Evolutionary conservation across 2,113 vertebrate genomes (phyloP), one percentile per base, ranked within the genome.

Genomic region (Lepus timidus): DNA sequence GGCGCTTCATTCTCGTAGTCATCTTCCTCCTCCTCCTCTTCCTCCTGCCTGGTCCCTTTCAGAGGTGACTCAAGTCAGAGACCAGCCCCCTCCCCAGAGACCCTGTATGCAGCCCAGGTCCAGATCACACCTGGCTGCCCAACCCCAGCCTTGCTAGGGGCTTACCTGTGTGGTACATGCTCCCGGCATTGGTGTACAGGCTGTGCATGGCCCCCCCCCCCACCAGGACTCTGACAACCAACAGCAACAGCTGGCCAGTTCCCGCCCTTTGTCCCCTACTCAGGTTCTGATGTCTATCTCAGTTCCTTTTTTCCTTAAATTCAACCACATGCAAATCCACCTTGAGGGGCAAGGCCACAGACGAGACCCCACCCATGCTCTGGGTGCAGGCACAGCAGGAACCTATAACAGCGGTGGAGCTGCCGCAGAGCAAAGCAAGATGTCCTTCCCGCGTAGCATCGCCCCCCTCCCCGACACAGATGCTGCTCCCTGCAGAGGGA

Each of bases 1-100:
- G 95, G 85, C 0, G 95, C 20, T 19, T 19, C 19, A 27, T 97
- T 97, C 89, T 97, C 97, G 0, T 97, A 97, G 31, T 97, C 96
- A 1, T 97, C 96, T 0, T 67, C 51, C 0, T 92, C 95, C 0
- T 84, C 73, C 2, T 82, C 85, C 4, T 49, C 86, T 1, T 90
- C 71, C 12, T 90, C 79, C 4, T 75, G 55, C 31, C 9, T 9
- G 6, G 16, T 39, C 19, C 91, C 94, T 94, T 92, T 70, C 91
- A 88, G 74, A 88, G 52, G 8, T 87, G 64, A 83, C 10, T 23
- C n/a, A 29, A n/a, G 58, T 90, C 23, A 95, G 39, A 10, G 6
- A 19, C 36, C 29, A 67, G n/a, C 44, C 31, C 83, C 31, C 27
- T 12, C 39, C 89, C 67, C 73, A n/a, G 36, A 58, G 14, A 14